phyloP scores from a whole-genome alignment of 92 coral and sea anemone genomes.

The Palythoa caribaeorum region DNA sequence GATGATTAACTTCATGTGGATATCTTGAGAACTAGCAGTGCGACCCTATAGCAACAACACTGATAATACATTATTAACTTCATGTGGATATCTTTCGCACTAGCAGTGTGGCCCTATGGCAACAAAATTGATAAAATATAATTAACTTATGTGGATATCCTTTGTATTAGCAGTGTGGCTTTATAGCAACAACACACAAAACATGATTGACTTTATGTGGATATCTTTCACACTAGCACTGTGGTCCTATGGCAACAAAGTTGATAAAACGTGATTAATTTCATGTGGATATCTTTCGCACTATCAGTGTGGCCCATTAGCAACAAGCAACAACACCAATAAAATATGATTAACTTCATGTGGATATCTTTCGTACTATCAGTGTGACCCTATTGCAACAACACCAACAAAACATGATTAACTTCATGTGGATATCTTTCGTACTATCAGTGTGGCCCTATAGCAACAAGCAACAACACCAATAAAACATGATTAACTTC shows the following conservation, averaged over 20 bases:
- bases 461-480: not conserved
- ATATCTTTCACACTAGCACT: slow-evolving; percentile 87
- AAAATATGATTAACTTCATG: slow-evolving; percentile 60
- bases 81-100: slow-evolving; percentile 86
- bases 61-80: slow-evolving; percentile 51
- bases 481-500: slow-evolving; percentile 50
- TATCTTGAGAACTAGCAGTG: slow-evolving; percentile 87
- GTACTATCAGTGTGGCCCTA: slow-evolving; percentile 95
- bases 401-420: not conserved
- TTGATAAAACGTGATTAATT: slow-evolving; percentile 43
- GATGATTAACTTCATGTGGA: slow-evolving; percentile 74
- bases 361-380: slow-evolving; percentile 89
- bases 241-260: slow-evolving; percentile 73
- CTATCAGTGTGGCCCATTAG: slow-evolving; percentile 90
- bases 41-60: slow-evolving; percentile 73
- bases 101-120: slow-evolving; percentile 90
- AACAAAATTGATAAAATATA: not conserved
- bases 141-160: not conserved
- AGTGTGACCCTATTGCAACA: slow-evolving; percentile 82
- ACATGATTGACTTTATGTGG: slow-evolving; percentile 71
- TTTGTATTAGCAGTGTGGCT: slow-evolving; percentile 69
- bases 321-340: slow-evolving; percentile 25
- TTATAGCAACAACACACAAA: not conserved
- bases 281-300: slow-evolving; percentile 87
- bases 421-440: not conserved